Evolutionary conservation across 2,113 vertebrate species (phyloP).

Genomic region (Melanocharis versteri): DNA sequence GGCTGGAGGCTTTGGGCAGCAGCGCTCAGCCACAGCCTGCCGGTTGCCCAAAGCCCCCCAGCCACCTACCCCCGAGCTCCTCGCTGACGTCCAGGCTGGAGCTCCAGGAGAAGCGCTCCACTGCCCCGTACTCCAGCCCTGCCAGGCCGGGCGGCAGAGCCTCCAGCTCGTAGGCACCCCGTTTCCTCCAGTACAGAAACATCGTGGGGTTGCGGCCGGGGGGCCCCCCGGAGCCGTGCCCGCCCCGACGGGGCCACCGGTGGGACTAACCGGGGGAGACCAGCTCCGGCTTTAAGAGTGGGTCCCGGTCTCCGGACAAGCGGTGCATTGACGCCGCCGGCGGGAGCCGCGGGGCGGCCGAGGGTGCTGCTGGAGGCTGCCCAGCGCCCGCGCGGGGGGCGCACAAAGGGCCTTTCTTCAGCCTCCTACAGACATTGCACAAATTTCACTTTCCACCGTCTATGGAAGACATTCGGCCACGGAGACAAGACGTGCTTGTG

Average conservation of each 20-base stretch:
- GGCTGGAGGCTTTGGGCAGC: neutral
- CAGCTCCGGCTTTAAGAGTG: constrained; percentile 6
- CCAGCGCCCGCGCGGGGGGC: constrained; percentile 65
- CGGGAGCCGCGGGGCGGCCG: constrained; percentile 44
- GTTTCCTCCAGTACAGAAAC: constrained; percentile 93
- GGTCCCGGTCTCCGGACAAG: constrained; percentile 37
- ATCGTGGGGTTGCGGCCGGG: constrained; percentile 39
- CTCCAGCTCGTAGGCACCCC: constrained; percentile 89
- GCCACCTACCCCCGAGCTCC: constrained; percentile 83
- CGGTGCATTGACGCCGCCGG: constrained; percentile 25
- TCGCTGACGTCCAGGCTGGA: constrained; percentile 83
- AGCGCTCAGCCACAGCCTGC: neutral
- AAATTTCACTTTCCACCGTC: constrained; percentile 75
- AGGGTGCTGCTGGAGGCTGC: constrained; percentile 63
- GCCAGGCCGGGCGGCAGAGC: constrained; percentile 71
- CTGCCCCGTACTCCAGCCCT: constrained; percentile 49
- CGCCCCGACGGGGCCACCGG: neutral
- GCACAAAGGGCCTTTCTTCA: constrained; percentile 82
- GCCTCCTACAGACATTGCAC: constrained; percentile 82
- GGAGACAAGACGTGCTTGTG: constrained; percentile 68
- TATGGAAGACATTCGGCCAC: constrained; percentile 64
- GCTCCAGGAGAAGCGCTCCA: constrained; percentile 88
- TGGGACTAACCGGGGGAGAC: neutral
- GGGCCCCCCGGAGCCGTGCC: neutral
- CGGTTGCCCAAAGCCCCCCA: neutral